A percentile compares a stretch with the other conserved stretches of the same genome.
phyloP scores from a whole-genome alignment of 2,888 invertebrate genomes.

The Seira ritae region DNA sequence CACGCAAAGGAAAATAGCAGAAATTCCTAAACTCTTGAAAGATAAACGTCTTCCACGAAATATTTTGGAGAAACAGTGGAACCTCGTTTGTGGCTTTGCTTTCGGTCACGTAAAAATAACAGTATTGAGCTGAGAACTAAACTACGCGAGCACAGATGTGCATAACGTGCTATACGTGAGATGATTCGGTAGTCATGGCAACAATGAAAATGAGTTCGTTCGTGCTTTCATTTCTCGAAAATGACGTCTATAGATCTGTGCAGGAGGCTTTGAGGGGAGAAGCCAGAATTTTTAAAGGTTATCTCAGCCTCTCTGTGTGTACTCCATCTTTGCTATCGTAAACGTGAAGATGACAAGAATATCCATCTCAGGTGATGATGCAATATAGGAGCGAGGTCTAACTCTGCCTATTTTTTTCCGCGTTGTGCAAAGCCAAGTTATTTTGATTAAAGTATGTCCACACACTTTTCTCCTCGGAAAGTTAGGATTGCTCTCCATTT shows the following conservation, averaged over 20 bases:
- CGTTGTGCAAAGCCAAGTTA: too few relatives aligned
- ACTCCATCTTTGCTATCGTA: too few relatives aligned
- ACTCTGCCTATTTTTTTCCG: too few relatives aligned
- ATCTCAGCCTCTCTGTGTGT: too few relatives aligned
- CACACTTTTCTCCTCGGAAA: neutral
- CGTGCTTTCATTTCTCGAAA: too few relatives aligned
- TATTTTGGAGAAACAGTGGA: neutral
- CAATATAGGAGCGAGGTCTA: too few relatives aligned
- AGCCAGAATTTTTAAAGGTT: too few relatives aligned
- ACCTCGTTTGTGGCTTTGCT: neutral
- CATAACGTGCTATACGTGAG: constrained; percentile 10
- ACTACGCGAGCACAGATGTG: neutral
- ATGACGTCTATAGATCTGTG: too few relatives aligned
- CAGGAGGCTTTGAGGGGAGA: too few relatives aligned
- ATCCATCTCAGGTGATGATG: too few relatives aligned
- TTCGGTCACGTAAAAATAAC: constrained; percentile 14
- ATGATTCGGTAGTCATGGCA: constrained; percentile 1
- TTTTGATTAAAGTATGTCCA: constrained; percentile 4
- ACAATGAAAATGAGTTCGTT: constrained; percentile 5
- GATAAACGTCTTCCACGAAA: constrained; percentile 3
- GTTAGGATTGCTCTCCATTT: neutral
- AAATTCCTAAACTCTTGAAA: neutral
- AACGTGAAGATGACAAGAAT: too few relatives aligned
- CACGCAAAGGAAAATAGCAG: too few relatives aligned
- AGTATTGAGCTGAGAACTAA: constrained; percentile 1